phyloP scores from a whole-genome alignment of 2,888 invertebrate species.

The Prenolepis imparis region DNA sequence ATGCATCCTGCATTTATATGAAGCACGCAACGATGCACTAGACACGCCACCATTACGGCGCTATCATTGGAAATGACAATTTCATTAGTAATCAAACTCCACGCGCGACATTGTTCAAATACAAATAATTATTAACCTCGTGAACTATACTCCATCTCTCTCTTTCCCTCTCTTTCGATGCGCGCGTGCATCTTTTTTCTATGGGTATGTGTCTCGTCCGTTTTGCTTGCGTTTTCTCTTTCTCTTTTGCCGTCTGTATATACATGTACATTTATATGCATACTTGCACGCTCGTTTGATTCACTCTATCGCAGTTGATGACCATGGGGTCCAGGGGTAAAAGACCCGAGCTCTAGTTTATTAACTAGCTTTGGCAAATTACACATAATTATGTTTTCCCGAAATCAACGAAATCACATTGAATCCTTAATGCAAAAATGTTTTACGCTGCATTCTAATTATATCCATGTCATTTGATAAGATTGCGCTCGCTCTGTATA shows the following conservation, averaged over 20 bases:
- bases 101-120: slow-evolving; percentile 76
- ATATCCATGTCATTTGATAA: slow-evolving; percentile 35
- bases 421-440: slow-evolving; percentile 43
- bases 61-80: slow-evolving; percentile 78
- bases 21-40: slow-evolving; percentile 53
- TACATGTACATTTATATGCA: slow-evolving; percentile 49
- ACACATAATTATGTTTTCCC: slow-evolving; percentile 58
- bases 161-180: slow-evolving; percentile 16
- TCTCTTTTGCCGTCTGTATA: slow-evolving; percentile 3
- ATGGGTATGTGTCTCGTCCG: neutral
- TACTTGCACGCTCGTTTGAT: slow-evolving; percentile 55
- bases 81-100: slow-evolving; percentile 82
- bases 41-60: slow-evolving; percentile 57
- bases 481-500: neutral
- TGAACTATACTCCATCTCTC: slow-evolving; percentile 25
- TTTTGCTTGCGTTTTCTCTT: neutral
- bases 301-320: slow-evolving; percentile 47
- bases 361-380: slow-evolving; percentile 68
- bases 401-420: slow-evolving; percentile 56
- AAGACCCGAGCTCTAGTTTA: slow-evolving; percentile 65
- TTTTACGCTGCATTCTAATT: slow-evolving; percentile 10
- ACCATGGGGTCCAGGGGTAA: slow-evolving; percentile 60
- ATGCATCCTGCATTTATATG: slow-evolving; percentile 65
- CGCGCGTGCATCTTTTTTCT: neutral
- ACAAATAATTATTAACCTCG: slow-evolving; percentile 78